Percentiles rank a stretch among this genome's conserved stretches.
These are phyloP conservation scores for Pterocles burchelli DNA, from an alignment of 2,113 vertebrate species.

Conservation along the genomic window DNA sequence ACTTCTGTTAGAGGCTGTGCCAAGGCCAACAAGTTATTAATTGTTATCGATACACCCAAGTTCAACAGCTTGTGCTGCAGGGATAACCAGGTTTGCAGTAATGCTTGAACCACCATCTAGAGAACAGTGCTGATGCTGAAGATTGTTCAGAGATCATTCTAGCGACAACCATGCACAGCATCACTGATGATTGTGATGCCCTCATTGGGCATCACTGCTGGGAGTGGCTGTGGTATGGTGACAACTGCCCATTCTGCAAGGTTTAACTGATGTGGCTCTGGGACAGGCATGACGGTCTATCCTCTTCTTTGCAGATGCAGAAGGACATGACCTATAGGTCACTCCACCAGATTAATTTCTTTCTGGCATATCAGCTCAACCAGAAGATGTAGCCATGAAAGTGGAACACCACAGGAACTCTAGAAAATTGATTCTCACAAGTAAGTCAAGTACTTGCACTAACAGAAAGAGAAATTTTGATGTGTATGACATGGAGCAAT, in stretches of 20 bases:
- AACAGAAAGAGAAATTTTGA: background rate
- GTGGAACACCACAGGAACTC: background rate
- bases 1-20: background rate
- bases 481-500: background rate
- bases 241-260: background rate
- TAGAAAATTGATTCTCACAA: background rate
- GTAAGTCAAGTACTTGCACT: background rate
- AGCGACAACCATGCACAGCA: background rate
- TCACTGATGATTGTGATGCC: background rate
- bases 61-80: background rate
- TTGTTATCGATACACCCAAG: accelerated
- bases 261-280: background rate
- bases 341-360: background rate
- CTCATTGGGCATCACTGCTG: background rate
- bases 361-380: background rate
- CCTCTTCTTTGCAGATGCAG: background rate
- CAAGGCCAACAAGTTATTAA: background rate
- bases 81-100: background rate
- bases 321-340: background rate
- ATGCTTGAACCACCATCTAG: background rate
- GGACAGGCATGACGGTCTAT: background rate
- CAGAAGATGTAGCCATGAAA: background rate
- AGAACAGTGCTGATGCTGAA: background rate
- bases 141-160: background rate
- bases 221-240: background rate